Conservation (phyloP, 2,888 invertebrate genomes). For the Drosophila helvetica region DNA sequence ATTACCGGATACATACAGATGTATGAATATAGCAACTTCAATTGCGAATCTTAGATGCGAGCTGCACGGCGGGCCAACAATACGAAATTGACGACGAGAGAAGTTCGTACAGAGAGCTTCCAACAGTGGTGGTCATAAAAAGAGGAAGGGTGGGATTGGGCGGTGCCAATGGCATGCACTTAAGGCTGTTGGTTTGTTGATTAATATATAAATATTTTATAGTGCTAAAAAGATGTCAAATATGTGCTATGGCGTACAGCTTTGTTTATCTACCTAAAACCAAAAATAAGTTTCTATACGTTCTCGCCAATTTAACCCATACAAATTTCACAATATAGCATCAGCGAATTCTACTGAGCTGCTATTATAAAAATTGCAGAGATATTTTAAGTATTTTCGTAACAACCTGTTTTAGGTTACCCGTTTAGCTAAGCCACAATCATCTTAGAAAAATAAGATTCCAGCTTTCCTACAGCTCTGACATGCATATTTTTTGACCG, state of each 20-base stretch:
- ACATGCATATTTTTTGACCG: slow-evolving; percentile 5
- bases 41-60: slow-evolving; percentile 44
- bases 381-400: not conserved
- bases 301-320: no score
- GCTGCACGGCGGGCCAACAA: slow-evolving; percentile 69
- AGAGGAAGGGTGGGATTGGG: slow-evolving; percentile 6
- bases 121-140: slow-evolving; percentile 39
- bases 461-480: not conserved
- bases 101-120: slow-evolving; percentile 38
- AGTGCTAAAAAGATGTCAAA: slow-evolving; percentile 3
- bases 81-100: slow-evolving; percentile 62
- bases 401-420: not conserved
- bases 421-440: not conserved
- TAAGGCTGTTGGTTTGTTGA: slow-evolving; percentile 21
- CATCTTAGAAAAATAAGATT: not conserved
- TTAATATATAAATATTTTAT: slow-evolving; percentile 1
- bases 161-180: slow-evolving; percentile 12
- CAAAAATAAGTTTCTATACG: no score
- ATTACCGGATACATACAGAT: slow-evolving; percentile 5
- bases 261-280: not conserved
- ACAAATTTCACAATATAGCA: no score
- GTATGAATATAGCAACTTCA: slow-evolving; percentile 26
- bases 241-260: not conserved
- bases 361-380: no score
- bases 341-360: no score